phyloP scores from a whole-genome alignment of 2,888 invertebrate species.

The Alloscopus bannaensis region DNA sequence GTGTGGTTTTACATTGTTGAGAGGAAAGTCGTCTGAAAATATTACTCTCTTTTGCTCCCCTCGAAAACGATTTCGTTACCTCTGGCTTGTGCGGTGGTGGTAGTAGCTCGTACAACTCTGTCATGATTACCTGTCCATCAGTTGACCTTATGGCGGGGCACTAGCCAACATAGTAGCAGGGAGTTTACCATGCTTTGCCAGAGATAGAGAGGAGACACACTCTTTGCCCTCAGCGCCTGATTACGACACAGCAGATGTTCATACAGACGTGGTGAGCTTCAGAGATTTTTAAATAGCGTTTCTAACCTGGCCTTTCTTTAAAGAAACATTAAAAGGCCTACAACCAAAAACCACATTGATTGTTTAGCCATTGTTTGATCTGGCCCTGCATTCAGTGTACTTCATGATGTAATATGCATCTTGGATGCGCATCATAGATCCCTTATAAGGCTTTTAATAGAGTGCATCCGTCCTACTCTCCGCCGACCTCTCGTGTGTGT shows the following conservation, averaged over 20 bases:
- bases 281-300: neutral
- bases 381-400: neutral
- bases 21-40: neutral
- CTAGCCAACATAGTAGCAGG: neutral
- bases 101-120: neutral
- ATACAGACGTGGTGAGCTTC: neutral
- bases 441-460: neutral
- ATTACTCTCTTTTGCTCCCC: neutral
- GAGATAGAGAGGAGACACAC: neutral
- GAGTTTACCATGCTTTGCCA: neutral
- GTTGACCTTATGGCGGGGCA: conserved; percentile 24
- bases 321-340: no score
- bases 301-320: no score
- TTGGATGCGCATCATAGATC: neutral
- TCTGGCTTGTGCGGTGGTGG: conserved; percentile 1
- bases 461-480: conserved; percentile 2
- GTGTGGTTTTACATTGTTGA: neutral
- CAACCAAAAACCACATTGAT: no score
- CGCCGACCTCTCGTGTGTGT: no score
- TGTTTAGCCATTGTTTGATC: neutral
- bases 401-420: neutral
- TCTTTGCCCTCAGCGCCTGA: neutral
- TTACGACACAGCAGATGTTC: no score
- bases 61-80: neutral
- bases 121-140: conserved; percentile 5